Conservation (phyloP, 2,888 invertebrate species). For the Pseudococcus viburni region DNA sequence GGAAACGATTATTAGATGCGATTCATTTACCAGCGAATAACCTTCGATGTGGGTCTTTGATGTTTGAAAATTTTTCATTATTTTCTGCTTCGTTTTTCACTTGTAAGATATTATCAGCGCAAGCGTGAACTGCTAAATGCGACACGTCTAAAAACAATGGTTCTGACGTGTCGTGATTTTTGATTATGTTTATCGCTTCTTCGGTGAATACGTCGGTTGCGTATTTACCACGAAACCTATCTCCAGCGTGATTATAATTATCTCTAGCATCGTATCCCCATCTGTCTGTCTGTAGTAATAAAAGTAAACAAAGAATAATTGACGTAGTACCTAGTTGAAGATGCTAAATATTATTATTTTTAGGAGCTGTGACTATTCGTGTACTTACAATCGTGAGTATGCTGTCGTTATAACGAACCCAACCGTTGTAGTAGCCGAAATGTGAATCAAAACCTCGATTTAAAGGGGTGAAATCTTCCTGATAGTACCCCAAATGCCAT, state of each 20-base stretch:
- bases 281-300: background rate
- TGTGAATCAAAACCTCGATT: conserved; percentile 44
- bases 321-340: background rate
- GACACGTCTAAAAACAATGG: conserved; percentile 86
- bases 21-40: conserved; percentile 78
- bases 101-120: conserved; percentile 80
- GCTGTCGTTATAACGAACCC: conserved; percentile 48
- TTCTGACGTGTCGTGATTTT: conserved; percentile 71
- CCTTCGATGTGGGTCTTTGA: conserved; percentile 78
- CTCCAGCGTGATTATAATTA: conserved; percentile 73
- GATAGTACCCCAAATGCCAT: conserved; percentile 37
- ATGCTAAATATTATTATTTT: too few relatives aligned
- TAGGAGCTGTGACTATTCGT: too few relatives aligned
- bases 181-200: conserved; percentile 77
- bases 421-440: conserved; percentile 57
- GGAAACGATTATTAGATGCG: background rate
- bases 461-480: conserved; percentile 1
- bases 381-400: background rate
- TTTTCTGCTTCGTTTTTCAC: conserved; percentile 79
- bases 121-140: conserved; percentile 86
- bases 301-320: background rate
- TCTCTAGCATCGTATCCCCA: conserved; percentile 77
- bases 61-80: conserved; percentile 75
- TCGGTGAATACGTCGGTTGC: conserved; percentile 81
- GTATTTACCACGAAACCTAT: conserved; percentile 76